Evolutionary conservation across 1,140 invertebrate genomes (phyloP).

Genomic region (Tetranychus urticae): DNA sequence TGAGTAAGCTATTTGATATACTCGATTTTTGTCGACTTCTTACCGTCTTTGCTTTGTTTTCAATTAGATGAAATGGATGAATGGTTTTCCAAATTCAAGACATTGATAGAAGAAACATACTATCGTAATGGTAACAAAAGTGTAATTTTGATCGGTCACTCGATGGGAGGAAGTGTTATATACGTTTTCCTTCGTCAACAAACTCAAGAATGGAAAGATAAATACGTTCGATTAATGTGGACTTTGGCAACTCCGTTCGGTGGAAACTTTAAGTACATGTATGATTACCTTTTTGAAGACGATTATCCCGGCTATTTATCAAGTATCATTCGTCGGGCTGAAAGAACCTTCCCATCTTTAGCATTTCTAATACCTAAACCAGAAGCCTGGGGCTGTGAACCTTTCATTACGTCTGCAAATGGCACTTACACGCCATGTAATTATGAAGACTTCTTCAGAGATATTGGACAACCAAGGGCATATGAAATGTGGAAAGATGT

Average conservation of each 20-base stretch:
- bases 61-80: background rate
- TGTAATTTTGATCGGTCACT: slow-evolving; percentile 66
- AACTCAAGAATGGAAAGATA: slow-evolving; percentile 62
- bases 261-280: slow-evolving; percentile 72
- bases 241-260: slow-evolving; percentile 80
- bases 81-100: slow-evolving; percentile 33
- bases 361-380: background rate
- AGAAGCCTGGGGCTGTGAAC: background rate
- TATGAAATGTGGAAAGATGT: slow-evolving; percentile 1
- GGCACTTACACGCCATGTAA: background rate
- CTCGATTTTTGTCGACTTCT: background rate
- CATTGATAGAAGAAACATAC: slow-evolving; percentile 63
- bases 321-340: background rate
- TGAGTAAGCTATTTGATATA: background rate
- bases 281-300: slow-evolving; percentile 33
- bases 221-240: slow-evolving; percentile 56
- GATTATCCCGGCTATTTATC: background rate
- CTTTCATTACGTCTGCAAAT: background rate
- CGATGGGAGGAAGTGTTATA: slow-evolving; percentile 75
- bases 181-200: slow-evolving; percentile 59
- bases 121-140: slow-evolving; percentile 42
- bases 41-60: background rate
- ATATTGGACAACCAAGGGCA: background rate
- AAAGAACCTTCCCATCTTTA: background rate
- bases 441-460: background rate